Evolutionary conservation across 2,888 invertebrate genomes (phyloP), one percentile per base, ranked within the genome.

Genomic region (Erebia epiphron): DNA sequence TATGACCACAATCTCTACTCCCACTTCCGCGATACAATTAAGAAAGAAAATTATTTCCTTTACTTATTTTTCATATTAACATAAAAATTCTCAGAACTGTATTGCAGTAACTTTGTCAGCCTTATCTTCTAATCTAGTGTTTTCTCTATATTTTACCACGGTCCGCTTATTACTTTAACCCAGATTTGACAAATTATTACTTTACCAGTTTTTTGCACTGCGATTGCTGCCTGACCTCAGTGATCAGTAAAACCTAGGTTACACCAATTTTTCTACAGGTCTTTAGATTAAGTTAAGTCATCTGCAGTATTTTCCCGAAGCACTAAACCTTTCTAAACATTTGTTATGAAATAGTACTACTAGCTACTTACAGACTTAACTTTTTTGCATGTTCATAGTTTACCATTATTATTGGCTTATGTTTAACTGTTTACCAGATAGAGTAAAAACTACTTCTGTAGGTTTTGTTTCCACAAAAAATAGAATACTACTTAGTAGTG

Each of bases 41-140:
- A 69, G 35, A 61, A 56, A 50, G 65, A 2, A 69, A 41, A 60
- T 60, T 16, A 64, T 65, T 67, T 70, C 64, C 69, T 64, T 67
- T 11, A 50, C 46, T 58, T 65, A 61, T 68, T 68, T 68, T 68
- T 65, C 61, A 35, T 63, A 60, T 69, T 69, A 57, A 52, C 49
- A 58, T 58, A 35, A 58, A 46, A 67, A 43, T 73, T 67, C 71
- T 50, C 21, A 52, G 69, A 73, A 72, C 41, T 35, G 63, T 43
- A 66, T 54, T 46, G 61, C 64, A 35, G 35, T 46, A n/a, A 18
- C 13, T 43, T 62, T 68, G 13, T 49, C 14, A 46, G 21, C 61
- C 21, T 46, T 49, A 46, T 62, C 21, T 46, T 21, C 1, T 16
- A 61, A 62, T 21, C 1, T 16, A 61, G 49, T 49, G 21, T 62